Evolutionary conservation across 2,113 vertebrate species (phyloP).

Genomic region (Nerophis ophidion): DNA sequence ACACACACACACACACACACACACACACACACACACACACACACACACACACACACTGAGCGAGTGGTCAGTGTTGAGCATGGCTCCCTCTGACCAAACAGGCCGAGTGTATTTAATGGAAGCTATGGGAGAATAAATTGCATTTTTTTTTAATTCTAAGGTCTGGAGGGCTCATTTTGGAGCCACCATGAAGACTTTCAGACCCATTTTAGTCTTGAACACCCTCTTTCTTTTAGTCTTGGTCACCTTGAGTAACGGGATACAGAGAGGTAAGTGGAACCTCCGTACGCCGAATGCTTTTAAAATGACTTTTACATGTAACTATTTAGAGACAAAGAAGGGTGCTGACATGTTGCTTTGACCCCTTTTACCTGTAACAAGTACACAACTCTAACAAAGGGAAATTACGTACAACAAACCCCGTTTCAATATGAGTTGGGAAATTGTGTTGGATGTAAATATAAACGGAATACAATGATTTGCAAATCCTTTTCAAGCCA

Average conservation of each 20-base stretch:
- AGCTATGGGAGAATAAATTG: constrained; percentile 46
- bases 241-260: constrained; percentile 69
- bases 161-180: constrained; percentile 39
- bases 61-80: constrained; percentile 24
- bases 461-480: no score
- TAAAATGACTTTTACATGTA: neutral
- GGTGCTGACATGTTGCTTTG: no score
- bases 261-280: constrained; percentile 81
- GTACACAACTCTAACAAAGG: neutral
- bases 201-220: constrained; percentile 71
- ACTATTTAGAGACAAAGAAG: neutral
- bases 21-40: constrained; percentile 75
- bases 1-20: constrained; percentile 66
- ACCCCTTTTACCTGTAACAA: neutral
- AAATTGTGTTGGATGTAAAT: no score
- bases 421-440: no score
- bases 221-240: constrained; percentile 70
- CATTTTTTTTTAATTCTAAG: neutral
- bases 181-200: constrained; percentile 79
- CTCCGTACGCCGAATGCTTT: neutral
- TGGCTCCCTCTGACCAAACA: constrained; percentile 60
- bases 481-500: no score
- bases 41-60: constrained; percentile 62
- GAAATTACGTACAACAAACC: neutral
- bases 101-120: constrained; percentile 13